These are phyloP conservation scores for Leuciscus waleckii DNA, from an alignment of 2,797 vertebrate species.

Conservation along the genomic window DNA sequence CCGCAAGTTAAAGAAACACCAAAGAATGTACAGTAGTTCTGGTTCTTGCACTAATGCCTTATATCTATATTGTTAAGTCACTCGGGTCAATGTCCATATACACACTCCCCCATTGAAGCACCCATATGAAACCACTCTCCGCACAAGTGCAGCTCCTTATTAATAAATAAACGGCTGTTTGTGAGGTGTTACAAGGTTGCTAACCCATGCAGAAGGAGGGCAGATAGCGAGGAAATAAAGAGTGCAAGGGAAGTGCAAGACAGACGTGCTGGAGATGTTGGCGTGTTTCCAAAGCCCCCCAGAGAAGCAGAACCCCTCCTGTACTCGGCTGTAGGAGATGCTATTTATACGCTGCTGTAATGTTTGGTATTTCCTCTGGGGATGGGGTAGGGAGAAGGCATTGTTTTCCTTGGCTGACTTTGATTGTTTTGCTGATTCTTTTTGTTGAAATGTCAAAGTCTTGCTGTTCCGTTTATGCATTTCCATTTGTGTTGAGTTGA, in stretches of 20 bases:
- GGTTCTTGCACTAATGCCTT: not conserved
- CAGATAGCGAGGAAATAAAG: slow-evolving; percentile 23
- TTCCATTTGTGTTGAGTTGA: slow-evolving; percentile 58
- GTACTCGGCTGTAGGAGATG: slow-evolving; percentile 66
- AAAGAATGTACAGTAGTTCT: not conserved
- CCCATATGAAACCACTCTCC: slow-evolving; percentile 54
- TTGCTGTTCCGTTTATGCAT: slow-evolving; percentile 59
- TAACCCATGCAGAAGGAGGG: slow-evolving; percentile 64
- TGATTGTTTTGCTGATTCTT: slow-evolving; percentile 66
- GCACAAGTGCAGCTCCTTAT: slow-evolving; percentile 62
- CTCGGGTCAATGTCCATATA: slow-evolving; percentile 58
- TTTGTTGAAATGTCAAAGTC: slow-evolving; percentile 69
- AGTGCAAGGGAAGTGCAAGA: slow-evolving; percentile 49
- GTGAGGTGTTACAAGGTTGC: slow-evolving; percentile 65
- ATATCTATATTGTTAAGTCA: slow-evolving; percentile 27
- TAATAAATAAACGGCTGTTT: slow-evolving; percentile 72
- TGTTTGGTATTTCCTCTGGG: slow-evolving; percentile 82
- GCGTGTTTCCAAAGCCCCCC: slow-evolving; percentile 71
- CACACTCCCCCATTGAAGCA: slow-evolving; percentile 29
- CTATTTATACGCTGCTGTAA: slow-evolving; percentile 82
- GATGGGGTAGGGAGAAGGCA: slow-evolving; percentile 64
- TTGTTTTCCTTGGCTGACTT: slow-evolving; percentile 78
- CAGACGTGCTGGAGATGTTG: slow-evolving; percentile 48
- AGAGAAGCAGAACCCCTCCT: slow-evolving; percentile 76
- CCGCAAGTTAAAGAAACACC: not conserved